Base-by-base conservation (phyloP, 1,140 invertebrate species). In the Holotrichia oblita region DNA sequence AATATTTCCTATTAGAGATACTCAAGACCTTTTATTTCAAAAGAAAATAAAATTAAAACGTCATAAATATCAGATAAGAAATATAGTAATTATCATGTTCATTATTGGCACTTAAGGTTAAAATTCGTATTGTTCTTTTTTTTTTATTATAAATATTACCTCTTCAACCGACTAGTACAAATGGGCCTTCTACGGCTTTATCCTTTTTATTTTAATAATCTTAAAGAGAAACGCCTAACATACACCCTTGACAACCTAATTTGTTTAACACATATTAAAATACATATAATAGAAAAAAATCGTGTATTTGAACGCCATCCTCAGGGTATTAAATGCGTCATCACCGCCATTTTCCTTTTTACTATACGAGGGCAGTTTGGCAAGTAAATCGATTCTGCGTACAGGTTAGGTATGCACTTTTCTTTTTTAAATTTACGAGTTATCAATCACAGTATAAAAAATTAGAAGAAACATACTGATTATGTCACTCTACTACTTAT, bases 101-200 rank as follows among this genome's bases (percentile, higher is more conserved):
- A 34, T 55, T 55, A 55, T 55, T 55, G 48, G 48, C 48, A 55
- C 48, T 55, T 55, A 55, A 55, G 6, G 6, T 55, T 55, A 55
- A 17, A 14, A 55, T 17, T 55, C 17, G 17, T 17, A 55, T 55
- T 55, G 14, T n/a, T 55, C 3, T 14, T 55, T 55, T 48, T n/a
- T 55, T 17, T 1, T 17, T 17, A 55, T n/a, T 14, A 55, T 55
- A 55, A 55, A 55, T 55, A 55, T 55, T 55, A 55, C 48, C 48
- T 55, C 48, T 17, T 55, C n/a, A 55, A 55, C 48, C 48, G 48
- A 55, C 48, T 55, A 55, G 48, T 55, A 55, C 14, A 55, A 55
- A 55, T 55, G 48, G 48, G 48, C 14, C 48, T n/a, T 55, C 48
- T n/a, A 55, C 14, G n/a, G n/a, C 12, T 55, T 34, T 34, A 34